phyloP scores from a whole-genome alignment of 1,140 invertebrate species.

The Potamilus streckersoni region DNA sequence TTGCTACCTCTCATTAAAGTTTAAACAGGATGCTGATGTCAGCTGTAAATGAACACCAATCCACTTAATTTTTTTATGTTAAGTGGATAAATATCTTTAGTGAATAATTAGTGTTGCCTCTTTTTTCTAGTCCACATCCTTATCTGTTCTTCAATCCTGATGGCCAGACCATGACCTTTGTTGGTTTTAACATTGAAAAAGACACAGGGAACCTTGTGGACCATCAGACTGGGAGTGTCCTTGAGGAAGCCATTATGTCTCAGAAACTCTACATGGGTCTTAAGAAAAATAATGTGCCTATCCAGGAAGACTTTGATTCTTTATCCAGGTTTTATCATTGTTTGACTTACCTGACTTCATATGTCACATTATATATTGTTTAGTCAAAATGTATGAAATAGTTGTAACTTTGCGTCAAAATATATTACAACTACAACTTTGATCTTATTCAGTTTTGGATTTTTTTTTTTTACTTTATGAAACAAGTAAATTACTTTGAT shows the following conservation, averaged over 20 bases:
- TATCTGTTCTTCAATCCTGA: conserved; percentile 53
- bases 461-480: too few species aligned
- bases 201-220: conserved; percentile 36
- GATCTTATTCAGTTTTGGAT: too few species aligned
- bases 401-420: too few species aligned
- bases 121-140: conserved; percentile 43
- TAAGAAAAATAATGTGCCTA: conserved; percentile 21
- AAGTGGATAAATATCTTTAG: neutral
- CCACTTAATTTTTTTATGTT: neutral
- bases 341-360: too few species aligned
- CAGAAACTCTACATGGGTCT: conserved; percentile 29
- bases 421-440: too few species aligned
- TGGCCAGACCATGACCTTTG: conserved; percentile 38
- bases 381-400: too few species aligned
- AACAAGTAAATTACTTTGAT: too few species aligned
- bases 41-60: too few species aligned
- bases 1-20: too few species aligned
- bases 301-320: conserved; percentile 44
- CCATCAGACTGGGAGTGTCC: conserved; percentile 20
- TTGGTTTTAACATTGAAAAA: conserved; percentile 41
- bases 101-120: too few species aligned
- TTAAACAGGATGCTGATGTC: too few species aligned
- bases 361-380: too few species aligned
- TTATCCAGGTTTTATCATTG: conserved; percentile 40
- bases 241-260: conserved; percentile 19